A percentile compares a stretch with the other conserved stretches of the same genome.
phyloP scores from a whole-genome alignment of 35 echinoderm and acorn worm species.

The Acanthaster planci region DNA sequence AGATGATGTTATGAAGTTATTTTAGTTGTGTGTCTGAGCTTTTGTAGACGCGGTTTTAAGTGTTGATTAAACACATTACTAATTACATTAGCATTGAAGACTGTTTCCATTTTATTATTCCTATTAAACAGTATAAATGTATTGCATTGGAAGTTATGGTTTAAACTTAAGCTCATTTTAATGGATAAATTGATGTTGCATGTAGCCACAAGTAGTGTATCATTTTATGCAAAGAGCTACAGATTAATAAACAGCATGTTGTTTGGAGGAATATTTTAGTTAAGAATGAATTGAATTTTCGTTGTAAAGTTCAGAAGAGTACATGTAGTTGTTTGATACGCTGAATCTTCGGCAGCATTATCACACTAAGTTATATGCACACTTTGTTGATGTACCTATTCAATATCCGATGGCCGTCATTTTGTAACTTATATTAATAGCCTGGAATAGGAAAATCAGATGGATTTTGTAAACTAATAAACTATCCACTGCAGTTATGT shows the following conservation, averaged over 20 bases:
- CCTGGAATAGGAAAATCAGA: not conserved
- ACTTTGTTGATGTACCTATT: no score
- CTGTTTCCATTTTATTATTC: slow-evolving; percentile 11
- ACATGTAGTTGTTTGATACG: no score
- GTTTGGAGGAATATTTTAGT: no score
- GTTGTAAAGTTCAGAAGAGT: no score
- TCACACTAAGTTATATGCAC: no score
- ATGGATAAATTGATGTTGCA: not conserved
- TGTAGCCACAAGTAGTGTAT: not conserved
- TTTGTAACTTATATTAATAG: no score
- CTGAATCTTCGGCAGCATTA: no score
- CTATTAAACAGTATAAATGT: slow-evolving; percentile 20
- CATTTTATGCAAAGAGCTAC: no score
- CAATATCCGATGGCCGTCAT: no score
- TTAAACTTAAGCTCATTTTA: slow-evolving; percentile 15
- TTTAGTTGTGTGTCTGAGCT: slow-evolving; percentile 26
- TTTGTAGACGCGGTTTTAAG: not conserved
- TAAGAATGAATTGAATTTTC: no score
- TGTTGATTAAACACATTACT: not conserved
- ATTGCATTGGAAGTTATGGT: slow-evolving; percentile 5
- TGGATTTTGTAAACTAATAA: slow-evolving; percentile 21
- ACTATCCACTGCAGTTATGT: not conserved
- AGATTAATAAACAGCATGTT: no score
- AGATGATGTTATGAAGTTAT: not conserved
- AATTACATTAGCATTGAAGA: slow-evolving; percentile 34